Evolutionary conservation across 2,797 vertebrate species (phyloP), one percentile per base, ranked within the genome.

Genomic region (Anguilla obscura): DNA sequence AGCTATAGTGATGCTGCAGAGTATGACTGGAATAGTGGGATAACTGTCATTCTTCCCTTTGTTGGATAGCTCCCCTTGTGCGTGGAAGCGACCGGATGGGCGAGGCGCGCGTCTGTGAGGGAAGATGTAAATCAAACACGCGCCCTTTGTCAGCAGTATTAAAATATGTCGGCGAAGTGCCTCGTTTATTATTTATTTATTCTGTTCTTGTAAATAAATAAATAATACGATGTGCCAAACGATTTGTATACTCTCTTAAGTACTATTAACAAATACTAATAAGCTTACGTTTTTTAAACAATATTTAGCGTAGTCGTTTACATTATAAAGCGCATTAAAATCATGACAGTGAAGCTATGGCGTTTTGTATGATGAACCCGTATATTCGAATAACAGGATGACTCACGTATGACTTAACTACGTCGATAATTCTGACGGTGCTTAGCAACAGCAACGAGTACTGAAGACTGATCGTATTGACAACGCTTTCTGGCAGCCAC

Each of bases 101-200:
- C 83, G 87, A 88, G 87, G 87, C 66, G 24, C 74, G 60, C 33
- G n/a, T 71, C 80, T 52, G 24, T 36, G 36, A 76, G 69, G 76
- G 66, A 85, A 88, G 76, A 88, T 88, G 80, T 83, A 83, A 83
- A 83, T 83, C 80, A 83, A 52, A 52, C 40, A 52, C 40, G 79
- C 79, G 80, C 18, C 21, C 80, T 48, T 83, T 83, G 48, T 83
- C 40, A n/a, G 48, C 40, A 83, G 45, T 48, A 24, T 83, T n/a
- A n/a, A 14, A 83, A 27, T 83, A n/a, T 83, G 48, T 83, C 48
- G 52, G 24, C 21, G 3, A 10, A 83, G n/a, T n/a, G 40, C 24
- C 48, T 83, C 18, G n/a, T 83, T 27, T 83, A 52, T n/a, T 83
- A 36, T 50, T 83, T 50, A 50, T 76, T 40, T 76, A 76, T 76